Evolutionary conservation across 2,888 invertebrate genomes (phyloP).

Genomic region (Cheilosia vernalis): DNA sequence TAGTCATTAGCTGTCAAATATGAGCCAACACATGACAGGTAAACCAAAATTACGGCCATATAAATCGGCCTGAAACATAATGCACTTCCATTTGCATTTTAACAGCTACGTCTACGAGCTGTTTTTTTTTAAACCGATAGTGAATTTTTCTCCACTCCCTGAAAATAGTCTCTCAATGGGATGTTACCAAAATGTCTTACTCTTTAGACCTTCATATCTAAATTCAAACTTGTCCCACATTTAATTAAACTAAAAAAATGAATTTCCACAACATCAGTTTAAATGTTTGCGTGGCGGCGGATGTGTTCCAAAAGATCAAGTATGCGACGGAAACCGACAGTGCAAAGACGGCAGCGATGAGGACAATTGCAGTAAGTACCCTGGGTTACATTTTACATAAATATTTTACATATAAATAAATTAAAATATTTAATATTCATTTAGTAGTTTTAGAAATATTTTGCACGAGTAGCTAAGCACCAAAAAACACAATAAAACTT

Average conservation of each 20-base stretch:
- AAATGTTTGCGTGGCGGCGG: conserved; percentile 83
- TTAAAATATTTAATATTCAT: conserved; percentile 1
- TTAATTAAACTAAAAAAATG: not conserved
- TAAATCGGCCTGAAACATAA: too few relatives aligned
- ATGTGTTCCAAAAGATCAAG: conserved; percentile 82
- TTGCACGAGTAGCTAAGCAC: conserved; percentile 40
- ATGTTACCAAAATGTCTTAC: not conserved
- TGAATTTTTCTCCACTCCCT: too few relatives aligned
- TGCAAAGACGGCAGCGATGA: conserved; percentile 85
- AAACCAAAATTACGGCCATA: too few relatives aligned
- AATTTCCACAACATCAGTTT: conserved; percentile 78
- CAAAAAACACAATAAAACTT: conserved; percentile 3
- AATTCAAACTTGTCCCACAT: too few relatives aligned
- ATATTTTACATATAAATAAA: not conserved
- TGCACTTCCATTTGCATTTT: too few relatives aligned
- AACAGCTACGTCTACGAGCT: too few relatives aligned
- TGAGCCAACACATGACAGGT: too few relatives aligned
- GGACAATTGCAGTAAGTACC: conserved; percentile 83
- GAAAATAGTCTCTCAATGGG: not conserved
- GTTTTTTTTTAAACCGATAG: too few relatives aligned
- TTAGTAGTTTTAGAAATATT: not conserved
- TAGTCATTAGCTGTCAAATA: too few relatives aligned
- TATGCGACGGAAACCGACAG: conserved; percentile 85
- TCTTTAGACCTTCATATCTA: not conserved
- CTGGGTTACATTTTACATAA: not conserved